A percentile compares a stretch with the other conserved stretches of the same genome.
Evolutionary conservation across 2,113 vertebrate genomes (phyloP).

Genomic region (Felis chaus): DNA sequence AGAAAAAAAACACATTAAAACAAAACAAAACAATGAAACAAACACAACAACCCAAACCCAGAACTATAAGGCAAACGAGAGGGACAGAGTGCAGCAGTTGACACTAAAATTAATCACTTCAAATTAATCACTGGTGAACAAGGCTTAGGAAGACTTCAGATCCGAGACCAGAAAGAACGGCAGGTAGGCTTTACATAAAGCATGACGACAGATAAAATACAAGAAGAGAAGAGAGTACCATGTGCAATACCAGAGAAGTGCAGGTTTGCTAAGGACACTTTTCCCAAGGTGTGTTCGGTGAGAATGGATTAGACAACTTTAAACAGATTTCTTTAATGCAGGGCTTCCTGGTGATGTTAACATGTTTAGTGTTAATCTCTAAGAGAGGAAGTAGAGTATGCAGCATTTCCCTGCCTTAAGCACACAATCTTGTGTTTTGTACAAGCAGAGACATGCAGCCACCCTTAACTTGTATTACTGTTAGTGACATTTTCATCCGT

Average conservation of each 20-base stretch:
- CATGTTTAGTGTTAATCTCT: not conserved
- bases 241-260: not conserved
- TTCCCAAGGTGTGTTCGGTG: not conserved
- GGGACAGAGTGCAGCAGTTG: not conserved
- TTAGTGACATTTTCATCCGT: not conserved
- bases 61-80: not conserved
- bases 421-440: not conserved
- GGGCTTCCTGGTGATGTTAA: not conserved
- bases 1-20: not conserved
- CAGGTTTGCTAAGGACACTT: not conserved
- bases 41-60: not conserved
- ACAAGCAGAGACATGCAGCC: not conserved
- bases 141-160: not conserved
- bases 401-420: not conserved
- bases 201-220: not conserved
- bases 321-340: not conserved
- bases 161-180: not conserved
- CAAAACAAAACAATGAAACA: not conserved
- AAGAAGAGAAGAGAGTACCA: not conserved
- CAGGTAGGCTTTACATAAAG: not conserved
- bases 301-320: not conserved
- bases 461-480: conserved; percentile 7
- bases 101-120: not conserved
- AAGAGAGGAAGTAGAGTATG: not conserved
- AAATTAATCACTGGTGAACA: not conserved